These are phyloP conservation scores for Pristionchus maxplancki DNA, from an alignment of 2,888 invertebrate species.

Conservation along the genomic window DNA sequence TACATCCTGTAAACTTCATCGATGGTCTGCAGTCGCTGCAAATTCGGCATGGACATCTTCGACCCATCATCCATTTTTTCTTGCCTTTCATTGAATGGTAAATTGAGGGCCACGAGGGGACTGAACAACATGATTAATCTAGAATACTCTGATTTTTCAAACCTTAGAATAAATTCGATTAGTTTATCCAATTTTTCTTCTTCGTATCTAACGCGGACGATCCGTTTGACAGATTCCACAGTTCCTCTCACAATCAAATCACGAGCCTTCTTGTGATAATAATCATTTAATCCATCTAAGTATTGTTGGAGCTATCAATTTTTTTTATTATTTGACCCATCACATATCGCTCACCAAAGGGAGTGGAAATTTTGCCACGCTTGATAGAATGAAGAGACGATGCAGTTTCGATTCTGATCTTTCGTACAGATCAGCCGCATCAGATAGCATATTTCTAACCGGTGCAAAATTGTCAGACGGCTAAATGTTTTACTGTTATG, in stretches of 20 bases:
- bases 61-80: not conserved
- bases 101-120: not conserved
- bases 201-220: not conserved
- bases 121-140: not conserved
- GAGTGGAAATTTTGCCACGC: not conserved
- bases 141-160: not conserved
- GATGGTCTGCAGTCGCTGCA: not conserved
- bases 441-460: not conserved
- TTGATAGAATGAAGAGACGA: not conserved
- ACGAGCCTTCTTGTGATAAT: not conserved
- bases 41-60: not conserved
- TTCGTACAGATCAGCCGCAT: not conserved
- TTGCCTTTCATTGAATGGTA: not conserved
- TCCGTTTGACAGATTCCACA: not conserved
- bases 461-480: not conserved
- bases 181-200: not conserved
- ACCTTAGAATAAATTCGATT: not conserved
- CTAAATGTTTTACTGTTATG: not conserved
- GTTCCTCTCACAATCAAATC: not conserved
- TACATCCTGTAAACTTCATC: conserved; percentile 20
- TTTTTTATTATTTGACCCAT: not conserved
- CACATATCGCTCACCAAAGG: not conserved
- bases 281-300: not conserved
- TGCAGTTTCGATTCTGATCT: not conserved
- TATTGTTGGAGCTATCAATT: not conserved